These are phyloP conservation scores for Eumeta japonica DNA, from an alignment of 1,140 invertebrate genomes.

Conservation along the genomic window DNA sequence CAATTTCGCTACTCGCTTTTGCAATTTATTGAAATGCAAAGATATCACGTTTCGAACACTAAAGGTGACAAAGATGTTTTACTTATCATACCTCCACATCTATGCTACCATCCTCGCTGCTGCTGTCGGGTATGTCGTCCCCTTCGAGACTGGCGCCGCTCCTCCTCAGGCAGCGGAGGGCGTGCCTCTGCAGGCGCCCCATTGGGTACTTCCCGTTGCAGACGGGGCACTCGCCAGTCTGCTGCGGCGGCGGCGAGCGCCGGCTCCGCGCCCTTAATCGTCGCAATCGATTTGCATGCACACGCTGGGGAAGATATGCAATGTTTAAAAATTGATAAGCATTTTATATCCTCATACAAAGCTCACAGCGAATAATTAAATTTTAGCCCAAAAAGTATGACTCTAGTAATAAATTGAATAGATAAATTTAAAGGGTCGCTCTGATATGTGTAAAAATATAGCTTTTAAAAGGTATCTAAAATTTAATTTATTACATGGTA, in stretches of 20 bases:
- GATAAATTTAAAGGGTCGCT: too few relatives aligned
- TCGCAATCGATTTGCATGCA: constrained; percentile 32
- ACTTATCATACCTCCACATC: constrained; percentile 40
- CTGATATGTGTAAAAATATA: constrained; percentile 3
- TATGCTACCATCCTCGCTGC: constrained; percentile 45
- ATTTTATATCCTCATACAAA: neutral
- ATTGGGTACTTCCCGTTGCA: constrained; percentile 29
- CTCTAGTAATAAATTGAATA: too few relatives aligned
- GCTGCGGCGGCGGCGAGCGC: constrained; percentile 17
- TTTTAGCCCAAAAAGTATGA: too few relatives aligned
- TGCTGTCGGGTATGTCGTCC: constrained; percentile 29
- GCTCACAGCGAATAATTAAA: too few relatives aligned
- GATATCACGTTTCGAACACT: neutral
- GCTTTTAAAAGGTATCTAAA: constrained; percentile 3
- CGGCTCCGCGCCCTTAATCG: constrained; percentile 30
- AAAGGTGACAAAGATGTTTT: constrained; percentile 1
- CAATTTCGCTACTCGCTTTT: too few relatives aligned
- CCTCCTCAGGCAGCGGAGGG: constrained; percentile 35
- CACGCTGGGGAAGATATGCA: constrained; percentile 28
- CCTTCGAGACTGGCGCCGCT: constrained; percentile 37
- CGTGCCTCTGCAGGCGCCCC: constrained; percentile 33
- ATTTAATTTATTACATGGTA: too few relatives aligned
- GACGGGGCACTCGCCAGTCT: constrained; percentile 38
- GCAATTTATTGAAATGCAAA: neutral
- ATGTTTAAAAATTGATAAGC: neutral